Conservation (phyloP, 2,113 vertebrate genomes). For the Otocyon megalotis region DNA sequence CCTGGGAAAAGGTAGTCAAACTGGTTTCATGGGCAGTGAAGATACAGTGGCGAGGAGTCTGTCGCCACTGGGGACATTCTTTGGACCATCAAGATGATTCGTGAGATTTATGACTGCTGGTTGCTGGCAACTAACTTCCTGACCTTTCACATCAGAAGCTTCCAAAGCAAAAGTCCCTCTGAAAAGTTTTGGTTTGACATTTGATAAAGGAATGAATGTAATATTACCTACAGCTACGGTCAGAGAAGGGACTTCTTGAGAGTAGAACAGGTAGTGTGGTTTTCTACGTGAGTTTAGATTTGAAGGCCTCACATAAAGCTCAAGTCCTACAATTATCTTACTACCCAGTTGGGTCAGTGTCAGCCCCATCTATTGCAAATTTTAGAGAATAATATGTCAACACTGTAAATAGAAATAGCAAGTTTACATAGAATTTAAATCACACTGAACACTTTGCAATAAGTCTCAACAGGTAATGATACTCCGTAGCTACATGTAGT, state of each 20-base stretch:
- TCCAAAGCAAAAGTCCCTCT: not conserved
- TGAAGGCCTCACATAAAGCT: not conserved
- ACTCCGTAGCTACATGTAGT: not conserved
- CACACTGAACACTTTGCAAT: not conserved
- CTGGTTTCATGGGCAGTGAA: not conserved
- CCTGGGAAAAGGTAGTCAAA: not conserved
- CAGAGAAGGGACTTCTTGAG: not conserved
- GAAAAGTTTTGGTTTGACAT: constrained; percentile 9
- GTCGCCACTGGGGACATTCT: not conserved
- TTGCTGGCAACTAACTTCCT: not conserved
- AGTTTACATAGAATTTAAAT: constrained; percentile 12
- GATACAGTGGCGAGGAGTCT: not conserved
- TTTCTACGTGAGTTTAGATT: constrained; percentile 29
- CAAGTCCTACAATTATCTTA: not conserved
- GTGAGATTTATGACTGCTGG: not conserved
- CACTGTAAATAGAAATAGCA: not conserved
- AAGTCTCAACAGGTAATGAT: not conserved
- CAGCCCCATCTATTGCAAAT: not conserved
- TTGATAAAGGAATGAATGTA: not conserved
- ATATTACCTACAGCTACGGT: not conserved
- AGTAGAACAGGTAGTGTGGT: not conserved
- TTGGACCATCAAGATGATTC: not conserved
- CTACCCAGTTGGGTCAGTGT: not conserved
- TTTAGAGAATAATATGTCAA: constrained; percentile 8
- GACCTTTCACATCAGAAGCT: not conserved